These are phyloP conservation scores for Dicaeum eximium DNA, from an alignment of 2,113 vertebrate genomes.

Conservation along the genomic window DNA sequence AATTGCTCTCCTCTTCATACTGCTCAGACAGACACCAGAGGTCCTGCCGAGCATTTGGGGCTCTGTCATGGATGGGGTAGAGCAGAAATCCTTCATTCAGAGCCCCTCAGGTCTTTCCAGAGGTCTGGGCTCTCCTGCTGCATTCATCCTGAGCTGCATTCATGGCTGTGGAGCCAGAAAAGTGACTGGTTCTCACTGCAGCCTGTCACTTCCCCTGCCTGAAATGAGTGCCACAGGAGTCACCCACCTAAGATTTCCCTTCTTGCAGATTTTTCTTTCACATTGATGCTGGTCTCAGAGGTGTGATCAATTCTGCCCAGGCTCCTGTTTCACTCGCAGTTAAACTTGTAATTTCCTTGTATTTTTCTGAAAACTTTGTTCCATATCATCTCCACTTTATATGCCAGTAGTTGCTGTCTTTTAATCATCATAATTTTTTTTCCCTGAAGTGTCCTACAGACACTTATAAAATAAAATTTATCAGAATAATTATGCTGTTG, in stretches of 20 bases:
- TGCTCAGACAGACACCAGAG: not conserved
- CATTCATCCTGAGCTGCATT: not conserved
- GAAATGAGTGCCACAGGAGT: not conserved
- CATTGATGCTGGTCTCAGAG: not conserved
- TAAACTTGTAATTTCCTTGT: not conserved
- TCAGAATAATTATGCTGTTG: not conserved
- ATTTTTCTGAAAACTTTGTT: not conserved
- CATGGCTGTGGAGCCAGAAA: not conserved
- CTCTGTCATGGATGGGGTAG: not conserved
- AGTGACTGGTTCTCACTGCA: not conserved
- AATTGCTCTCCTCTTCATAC: not conserved
- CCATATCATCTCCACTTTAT: not conserved
- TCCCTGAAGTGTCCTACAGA: not conserved
- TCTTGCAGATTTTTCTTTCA: not conserved
- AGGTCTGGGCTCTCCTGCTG: not conserved
- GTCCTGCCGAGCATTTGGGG: rapidly evolving
- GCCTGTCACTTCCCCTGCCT: not conserved
- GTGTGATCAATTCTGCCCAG: not conserved
- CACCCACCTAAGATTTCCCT: not conserved
- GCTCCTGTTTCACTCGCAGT: not conserved
- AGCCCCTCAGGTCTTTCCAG: not conserved
- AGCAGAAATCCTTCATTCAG: not conserved
- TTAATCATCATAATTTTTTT: not conserved
- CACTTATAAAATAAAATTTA: not conserved
- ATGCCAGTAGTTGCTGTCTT: not conserved